Evolutionary conservation across 1,140 invertebrate species (phyloP).

Genomic region (Eupeodes corollae): DNA sequence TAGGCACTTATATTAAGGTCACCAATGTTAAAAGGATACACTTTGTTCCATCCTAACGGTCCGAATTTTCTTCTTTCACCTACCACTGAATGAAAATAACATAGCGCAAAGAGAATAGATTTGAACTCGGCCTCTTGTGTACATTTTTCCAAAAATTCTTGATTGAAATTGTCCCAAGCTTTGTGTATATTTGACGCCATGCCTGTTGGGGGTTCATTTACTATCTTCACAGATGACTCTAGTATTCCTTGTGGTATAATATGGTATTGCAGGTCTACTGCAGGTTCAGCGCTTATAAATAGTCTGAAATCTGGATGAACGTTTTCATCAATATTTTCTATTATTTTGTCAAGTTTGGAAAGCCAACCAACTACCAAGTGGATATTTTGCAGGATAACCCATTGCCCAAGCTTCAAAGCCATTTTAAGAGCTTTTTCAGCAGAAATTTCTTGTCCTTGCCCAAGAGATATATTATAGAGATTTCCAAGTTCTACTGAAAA

Average conservation of each 20-base stretch:
- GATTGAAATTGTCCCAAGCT: constrained; percentile 85
- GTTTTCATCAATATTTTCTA: constrained; percentile 48
- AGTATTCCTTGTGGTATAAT: constrained; percentile 70
- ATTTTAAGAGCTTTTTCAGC: constrained; percentile 75
- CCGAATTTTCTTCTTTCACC: constrained; percentile 89
- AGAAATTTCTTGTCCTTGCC: constrained; percentile 87
- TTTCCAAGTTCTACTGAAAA: constrained; percentile 70
- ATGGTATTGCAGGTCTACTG: constrained; percentile 44
- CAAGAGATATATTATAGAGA: constrained; percentile 86
- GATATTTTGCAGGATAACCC: constrained; percentile 88
- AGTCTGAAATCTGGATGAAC: constrained; percentile 53
- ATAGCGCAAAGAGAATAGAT: constrained; percentile 80
- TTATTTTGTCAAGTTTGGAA: constrained; percentile 76
- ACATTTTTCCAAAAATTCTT: constrained; percentile 86
- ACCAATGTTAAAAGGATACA: constrained; percentile 72
- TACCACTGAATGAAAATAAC: constrained; percentile 93
- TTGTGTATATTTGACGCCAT: constrained; percentile 92
- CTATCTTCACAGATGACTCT: constrained; percentile 91
- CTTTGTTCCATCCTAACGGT: constrained; percentile 87
- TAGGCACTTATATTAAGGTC: constrained; percentile 87
- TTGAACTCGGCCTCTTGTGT: constrained; percentile 92
- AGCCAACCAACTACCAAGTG: constrained; percentile 89
- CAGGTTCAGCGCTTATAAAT: constrained; percentile 52
- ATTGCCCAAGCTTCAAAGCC: constrained; percentile 69
- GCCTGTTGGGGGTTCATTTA: constrained; percentile 90